These are phyloP conservation scores for Drosophila merina DNA, from an alignment of 2,888 invertebrate species.

Conservation along the genomic window DNA sequence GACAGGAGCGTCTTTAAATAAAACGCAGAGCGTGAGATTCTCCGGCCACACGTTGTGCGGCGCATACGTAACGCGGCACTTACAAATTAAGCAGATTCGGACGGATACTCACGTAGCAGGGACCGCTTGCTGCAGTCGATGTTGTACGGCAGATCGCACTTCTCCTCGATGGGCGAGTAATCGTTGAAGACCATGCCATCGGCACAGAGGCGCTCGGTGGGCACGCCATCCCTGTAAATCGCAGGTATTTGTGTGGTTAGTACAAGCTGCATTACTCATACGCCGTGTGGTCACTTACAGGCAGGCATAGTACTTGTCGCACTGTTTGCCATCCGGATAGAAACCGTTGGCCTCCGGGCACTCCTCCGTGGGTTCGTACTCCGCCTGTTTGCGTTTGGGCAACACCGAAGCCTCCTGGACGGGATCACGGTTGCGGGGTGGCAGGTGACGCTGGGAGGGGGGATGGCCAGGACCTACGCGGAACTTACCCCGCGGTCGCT, in stretches of 20 bases:
- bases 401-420: constrained; percentile 62
- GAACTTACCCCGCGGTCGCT: constrained; percentile 50
- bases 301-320: constrained; percentile 94
- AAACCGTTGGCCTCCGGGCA: constrained; percentile 93
- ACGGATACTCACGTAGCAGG: constrained; percentile 89
- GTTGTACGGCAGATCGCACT: constrained; percentile 94
- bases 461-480: constrained; percentile 78
- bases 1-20: constrained; percentile 45
- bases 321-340: constrained; percentile 93
- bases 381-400: constrained; percentile 76
- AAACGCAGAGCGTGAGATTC: constrained; percentile 34
- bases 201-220: constrained; percentile 92
- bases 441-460: constrained; percentile 77
- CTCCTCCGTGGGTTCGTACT: constrained; percentile 87
- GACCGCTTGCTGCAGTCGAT: constrained; percentile 92
- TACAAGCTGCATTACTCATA: constrained; percentile 12
- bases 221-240: constrained; percentile 87
- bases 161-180: constrained; percentile 91
- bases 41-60: constrained; percentile 10
- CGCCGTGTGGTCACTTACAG: constrained; percentile 83
- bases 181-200: constrained; percentile 96
- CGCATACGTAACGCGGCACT: constrained; percentile 28
- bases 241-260: constrained; percentile 26
- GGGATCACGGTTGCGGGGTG: constrained; percentile 72
- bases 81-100: constrained; percentile 21